phyloP scores from a whole-genome alignment of 2,113 vertebrate genomes.

The Stegostoma tigrinum region DNA sequence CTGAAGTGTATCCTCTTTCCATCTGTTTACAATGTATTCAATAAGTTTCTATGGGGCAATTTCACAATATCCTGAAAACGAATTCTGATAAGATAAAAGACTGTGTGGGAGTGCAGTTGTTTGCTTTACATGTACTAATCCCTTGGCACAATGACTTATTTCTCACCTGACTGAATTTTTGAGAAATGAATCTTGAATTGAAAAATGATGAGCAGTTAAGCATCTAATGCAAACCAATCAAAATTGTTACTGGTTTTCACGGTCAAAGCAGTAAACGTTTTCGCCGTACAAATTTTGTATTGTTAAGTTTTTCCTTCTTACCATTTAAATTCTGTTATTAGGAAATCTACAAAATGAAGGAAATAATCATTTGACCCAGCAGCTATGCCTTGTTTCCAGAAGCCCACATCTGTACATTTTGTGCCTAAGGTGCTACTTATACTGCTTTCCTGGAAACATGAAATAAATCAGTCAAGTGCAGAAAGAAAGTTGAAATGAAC shows the following conservation, averaged over 20 bases:
- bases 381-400: not conserved
- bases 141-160: not conserved
- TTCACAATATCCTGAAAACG: constrained; percentile 2
- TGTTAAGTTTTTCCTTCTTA: not conserved
- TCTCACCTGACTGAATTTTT: not conserved
- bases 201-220: not conserved
- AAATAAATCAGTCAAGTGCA: not conserved
- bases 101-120: not conserved
- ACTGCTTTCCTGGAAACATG: not conserved
- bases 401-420: not conserved
- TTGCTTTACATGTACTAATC: constrained; percentile 22
- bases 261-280: not conserved
- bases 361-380: not conserved
- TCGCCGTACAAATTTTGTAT: not conserved
- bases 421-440: not conserved
- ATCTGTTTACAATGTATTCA: not conserved
- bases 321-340: not conserved
- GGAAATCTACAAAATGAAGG: not conserved
- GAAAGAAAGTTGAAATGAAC: not conserved
- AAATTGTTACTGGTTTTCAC: not conserved
- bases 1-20: not conserved
- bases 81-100: constrained; percentile 12
- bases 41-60: not conserved
- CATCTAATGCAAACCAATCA: not conserved
- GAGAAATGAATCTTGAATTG: not conserved